phyloP scores from a whole-genome alignment of 2,888 invertebrate species.

The Ariolimax columbianus region DNA sequence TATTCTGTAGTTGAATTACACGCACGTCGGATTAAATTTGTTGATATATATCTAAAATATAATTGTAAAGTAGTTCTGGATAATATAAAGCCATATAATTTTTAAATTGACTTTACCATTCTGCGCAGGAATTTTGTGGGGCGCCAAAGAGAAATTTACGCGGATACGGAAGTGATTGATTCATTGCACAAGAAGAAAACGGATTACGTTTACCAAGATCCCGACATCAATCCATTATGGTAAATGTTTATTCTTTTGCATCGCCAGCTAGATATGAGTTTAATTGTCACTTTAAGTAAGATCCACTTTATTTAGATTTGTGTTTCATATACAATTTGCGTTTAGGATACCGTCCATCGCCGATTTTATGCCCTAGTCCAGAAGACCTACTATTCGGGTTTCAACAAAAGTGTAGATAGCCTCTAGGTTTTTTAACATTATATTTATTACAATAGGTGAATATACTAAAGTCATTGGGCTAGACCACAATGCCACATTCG shows the following conservation, averaged over 20 bases:
- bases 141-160: constrained; percentile 46
- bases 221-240: constrained; percentile 37
- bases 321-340: not conserved
- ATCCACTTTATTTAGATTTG: not conserved
- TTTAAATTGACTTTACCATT: not conserved
- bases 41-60: not conserved
- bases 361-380: too few species aligned
- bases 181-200: constrained; percentile 28
- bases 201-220: not conserved
- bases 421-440: too few species aligned
- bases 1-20: constrained; percentile 12
- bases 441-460: too few species aligned
- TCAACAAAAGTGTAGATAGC: too few species aligned
- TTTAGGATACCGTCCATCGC: not conserved
- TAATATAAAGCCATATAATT: not conserved
- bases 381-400: too few species aligned
- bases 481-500: too few species aligned
- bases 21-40: not conserved
- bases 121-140: constrained; percentile 41
- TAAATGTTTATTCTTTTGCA: constrained; percentile 23
- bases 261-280: not conserved
- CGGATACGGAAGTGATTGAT: constrained; percentile 50
- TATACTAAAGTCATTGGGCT: too few species aligned
- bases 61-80: not conserved
- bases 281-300: not conserved